Percentiles rank a stretch among this genome's conserved stretches.
phyloP scores from a whole-genome alignment of 2,797 vertebrate species.

The Crax fasciolata region DNA sequence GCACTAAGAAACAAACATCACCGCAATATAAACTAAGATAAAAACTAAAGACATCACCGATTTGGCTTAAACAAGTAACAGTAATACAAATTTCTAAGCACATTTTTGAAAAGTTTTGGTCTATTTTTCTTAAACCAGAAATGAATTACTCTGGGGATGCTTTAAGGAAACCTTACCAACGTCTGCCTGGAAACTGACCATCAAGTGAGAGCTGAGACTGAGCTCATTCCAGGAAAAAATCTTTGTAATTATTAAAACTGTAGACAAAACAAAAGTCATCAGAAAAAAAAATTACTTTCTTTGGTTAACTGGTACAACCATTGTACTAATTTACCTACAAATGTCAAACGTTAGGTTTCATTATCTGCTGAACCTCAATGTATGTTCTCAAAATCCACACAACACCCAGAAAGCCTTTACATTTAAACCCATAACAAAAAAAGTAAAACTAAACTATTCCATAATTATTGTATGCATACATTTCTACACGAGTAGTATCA shows the following conservation, averaged over 20 bases:
- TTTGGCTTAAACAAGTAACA: background rate
- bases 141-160: background rate
- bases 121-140: background rate
- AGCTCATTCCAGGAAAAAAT: background rate
- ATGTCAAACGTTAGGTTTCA: background rate
- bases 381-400: accelerated
- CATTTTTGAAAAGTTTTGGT: background rate
- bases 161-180: background rate
- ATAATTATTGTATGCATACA: background rate
- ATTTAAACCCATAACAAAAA: background rate
- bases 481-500: background rate
- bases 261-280: background rate
- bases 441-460: background rate
- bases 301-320: background rate
- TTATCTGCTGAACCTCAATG: background rate
- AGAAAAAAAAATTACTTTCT: background rate
- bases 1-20: background rate
- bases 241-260: background rate
- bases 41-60: background rate
- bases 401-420: background rate
- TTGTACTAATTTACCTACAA: background rate
- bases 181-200: background rate
- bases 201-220: background rate
- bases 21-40: background rate
- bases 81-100: background rate